Evolutionary conservation across 2,888 invertebrate genomes (phyloP).

Genomic region (Hyppa rectilinea): DNA sequence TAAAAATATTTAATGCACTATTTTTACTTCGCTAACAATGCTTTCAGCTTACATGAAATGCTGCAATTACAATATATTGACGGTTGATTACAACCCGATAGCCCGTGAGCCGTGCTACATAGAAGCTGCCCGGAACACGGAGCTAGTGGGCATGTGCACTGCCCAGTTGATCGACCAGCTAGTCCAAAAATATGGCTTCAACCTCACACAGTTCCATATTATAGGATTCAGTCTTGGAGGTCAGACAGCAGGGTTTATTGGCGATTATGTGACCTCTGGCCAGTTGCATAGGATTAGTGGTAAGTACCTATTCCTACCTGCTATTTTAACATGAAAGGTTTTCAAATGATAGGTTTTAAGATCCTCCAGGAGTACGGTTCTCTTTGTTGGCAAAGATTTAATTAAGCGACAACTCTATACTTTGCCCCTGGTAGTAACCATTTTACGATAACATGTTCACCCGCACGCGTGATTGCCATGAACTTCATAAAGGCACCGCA

Average conservation of each 20-base stretch:
- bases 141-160: slow-evolving; percentile 91
- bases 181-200: slow-evolving; percentile 80
- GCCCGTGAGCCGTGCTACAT: slow-evolving; percentile 91
- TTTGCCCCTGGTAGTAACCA: not conserved
- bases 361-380: not conserved
- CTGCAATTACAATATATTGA: slow-evolving; percentile 91
- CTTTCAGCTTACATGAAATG: slow-evolving; percentile 88
- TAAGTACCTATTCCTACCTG: slow-evolving; percentile 64
- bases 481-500: not conserved
- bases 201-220: slow-evolving; percentile 88
- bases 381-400: slow-evolving; percentile 1
- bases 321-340: not conserved
- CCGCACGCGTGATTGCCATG: slow-evolving; percentile 6
- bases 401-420: not conserved
- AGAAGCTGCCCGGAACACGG: slow-evolving; percentile 90
- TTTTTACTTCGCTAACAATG: no score
- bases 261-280: slow-evolving; percentile 85
- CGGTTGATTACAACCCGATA: slow-evolving; percentile 91
- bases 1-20: no score
- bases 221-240: slow-evolving; percentile 93
- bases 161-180: slow-evolving; percentile 91
- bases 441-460: not conserved
- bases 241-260: slow-evolving; percentile 90
- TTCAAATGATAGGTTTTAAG: not conserved
- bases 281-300: slow-evolving; percentile 90